phyloP scores from a whole-genome alignment of 2,113 vertebrate species.

The Dromaius novaehollandiae region DNA sequence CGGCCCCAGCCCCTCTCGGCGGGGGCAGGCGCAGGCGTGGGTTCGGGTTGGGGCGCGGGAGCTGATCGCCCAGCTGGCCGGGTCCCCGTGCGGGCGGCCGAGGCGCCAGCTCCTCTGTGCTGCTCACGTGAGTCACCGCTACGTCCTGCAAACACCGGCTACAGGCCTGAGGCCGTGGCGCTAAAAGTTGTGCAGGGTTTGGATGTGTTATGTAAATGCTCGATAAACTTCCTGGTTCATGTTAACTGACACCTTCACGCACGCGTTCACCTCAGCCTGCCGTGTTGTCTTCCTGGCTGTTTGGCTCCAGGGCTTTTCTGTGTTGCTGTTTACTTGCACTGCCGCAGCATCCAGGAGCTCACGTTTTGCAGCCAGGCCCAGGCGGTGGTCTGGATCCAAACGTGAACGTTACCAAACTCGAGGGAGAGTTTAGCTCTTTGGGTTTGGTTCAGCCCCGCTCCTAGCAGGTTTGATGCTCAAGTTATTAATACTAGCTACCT shows the following conservation, averaged over 20 bases:
- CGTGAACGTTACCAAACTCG: accelerated
- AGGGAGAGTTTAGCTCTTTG: not conserved
- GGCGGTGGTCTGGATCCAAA: not conserved
- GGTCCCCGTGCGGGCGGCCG: not conserved
- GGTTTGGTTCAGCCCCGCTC: not conserved
- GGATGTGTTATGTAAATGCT: not conserved
- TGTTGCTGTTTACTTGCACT: not conserved
- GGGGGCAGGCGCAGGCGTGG: too few relatives aligned
- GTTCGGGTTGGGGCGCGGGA: too few relatives aligned
- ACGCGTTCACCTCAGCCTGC: accelerated
- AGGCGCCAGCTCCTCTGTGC: not conserved
- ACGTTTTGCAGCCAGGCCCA: not conserved
- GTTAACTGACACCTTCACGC: not conserved
- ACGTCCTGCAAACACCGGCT: not conserved
- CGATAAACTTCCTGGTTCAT: not conserved
- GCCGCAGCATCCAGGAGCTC: not conserved
- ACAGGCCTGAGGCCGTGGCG: accelerated
- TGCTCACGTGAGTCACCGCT: not conserved
- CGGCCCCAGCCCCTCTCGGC: too few relatives aligned
- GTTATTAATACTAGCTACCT: not conserved
- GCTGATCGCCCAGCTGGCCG: not conserved
- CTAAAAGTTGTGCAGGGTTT: not conserved
- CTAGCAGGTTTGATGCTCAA: not conserved
- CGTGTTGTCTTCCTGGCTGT: accelerated
- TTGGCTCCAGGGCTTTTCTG: accelerated